Evolutionary conservation across 2,797 vertebrate genomes (phyloP).

Genomic region (Mastacembelus armatus): DNA sequence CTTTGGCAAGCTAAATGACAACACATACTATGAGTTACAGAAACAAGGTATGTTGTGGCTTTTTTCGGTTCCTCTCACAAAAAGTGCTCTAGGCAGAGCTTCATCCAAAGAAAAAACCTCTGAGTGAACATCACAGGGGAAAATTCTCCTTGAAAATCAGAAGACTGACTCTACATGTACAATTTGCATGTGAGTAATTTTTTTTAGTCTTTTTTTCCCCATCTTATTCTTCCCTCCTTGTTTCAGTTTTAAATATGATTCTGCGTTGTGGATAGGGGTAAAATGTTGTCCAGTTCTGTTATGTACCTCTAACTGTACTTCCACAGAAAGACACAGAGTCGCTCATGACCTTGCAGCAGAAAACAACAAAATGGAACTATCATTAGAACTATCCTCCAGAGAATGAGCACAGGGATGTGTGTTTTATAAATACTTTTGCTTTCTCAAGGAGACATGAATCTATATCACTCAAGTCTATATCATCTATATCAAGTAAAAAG

Average conservation of each 20-base stretch:
- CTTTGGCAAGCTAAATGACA: constrained; percentile 3
- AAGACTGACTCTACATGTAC: not conserved
- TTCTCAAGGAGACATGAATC: not conserved
- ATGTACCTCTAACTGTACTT: not conserved
- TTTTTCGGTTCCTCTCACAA: constrained; percentile 13
- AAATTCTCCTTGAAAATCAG: constrained; percentile 5
- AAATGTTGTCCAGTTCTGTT: constrained; percentile 11
- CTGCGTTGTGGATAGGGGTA: not conserved
- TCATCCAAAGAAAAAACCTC: constrained; percentile 11
- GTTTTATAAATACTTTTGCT: not conserved
- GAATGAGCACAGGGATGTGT: not conserved
- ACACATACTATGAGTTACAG: not conserved
- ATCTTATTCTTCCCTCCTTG: not conserved
- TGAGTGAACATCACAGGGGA: constrained; percentile 34
- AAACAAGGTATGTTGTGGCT: constrained; percentile 21
- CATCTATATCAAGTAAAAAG: too few relatives aligned
- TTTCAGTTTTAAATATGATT: not conserved
- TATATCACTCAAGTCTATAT: too few relatives aligned
- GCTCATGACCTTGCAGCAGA: constrained; percentile 8
- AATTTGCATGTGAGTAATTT: not conserved
- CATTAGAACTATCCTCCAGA: constrained; percentile 1
- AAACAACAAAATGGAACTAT: not conserved
- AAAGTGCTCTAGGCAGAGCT: constrained; percentile 14
- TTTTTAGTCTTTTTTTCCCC: not conserved
- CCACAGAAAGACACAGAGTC: not conserved